phyloP scores from a whole-genome alignment of 2,113 vertebrate genomes.

The Gymnarchus niloticus region DNA sequence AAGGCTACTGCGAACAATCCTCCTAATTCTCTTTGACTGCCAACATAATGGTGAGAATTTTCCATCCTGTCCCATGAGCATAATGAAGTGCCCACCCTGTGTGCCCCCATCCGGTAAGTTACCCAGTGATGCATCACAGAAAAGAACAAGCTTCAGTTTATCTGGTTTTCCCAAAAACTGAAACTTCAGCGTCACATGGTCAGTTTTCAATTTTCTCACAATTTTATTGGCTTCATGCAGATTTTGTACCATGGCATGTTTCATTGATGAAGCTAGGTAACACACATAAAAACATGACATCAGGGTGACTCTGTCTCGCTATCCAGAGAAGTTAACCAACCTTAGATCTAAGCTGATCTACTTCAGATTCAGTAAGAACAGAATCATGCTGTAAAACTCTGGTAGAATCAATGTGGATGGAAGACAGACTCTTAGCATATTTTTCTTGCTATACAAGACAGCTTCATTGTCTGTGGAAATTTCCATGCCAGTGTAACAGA shows the following conservation, averaged over 20 bases:
- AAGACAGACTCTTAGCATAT: background rate
- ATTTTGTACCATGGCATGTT: constrained; percentile 12
- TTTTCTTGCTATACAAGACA: constrained; percentile 18
- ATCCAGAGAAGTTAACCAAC: constrained; percentile 22
- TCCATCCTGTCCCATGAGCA: constrained; percentile 27
- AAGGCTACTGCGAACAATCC: background rate
- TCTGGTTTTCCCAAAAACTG: background rate
- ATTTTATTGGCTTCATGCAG: constrained; percentile 19
- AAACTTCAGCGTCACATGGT: constrained; percentile 20
- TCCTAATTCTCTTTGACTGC: constrained; percentile 28
- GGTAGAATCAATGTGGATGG: background rate
- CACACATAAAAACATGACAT: constrained; percentile 19
- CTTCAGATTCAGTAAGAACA: background rate
- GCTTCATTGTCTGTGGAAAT: background rate
- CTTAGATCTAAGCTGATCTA: constrained; percentile 18
- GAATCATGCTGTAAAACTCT: background rate
- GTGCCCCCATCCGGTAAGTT: constrained; percentile 22
- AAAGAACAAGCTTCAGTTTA: background rate
- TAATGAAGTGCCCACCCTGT: constrained; percentile 14
- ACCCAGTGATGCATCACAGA: constrained; percentile 22
- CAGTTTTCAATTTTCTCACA: constrained; percentile 21
- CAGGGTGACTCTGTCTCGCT: background rate
- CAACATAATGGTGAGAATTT: constrained; percentile 22
- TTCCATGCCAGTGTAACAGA: constrained; percentile 22
- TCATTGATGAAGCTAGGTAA: background rate